Conservation (phyloP, 1,140 invertebrate species). For the Ectropis grisescens region DNA sequence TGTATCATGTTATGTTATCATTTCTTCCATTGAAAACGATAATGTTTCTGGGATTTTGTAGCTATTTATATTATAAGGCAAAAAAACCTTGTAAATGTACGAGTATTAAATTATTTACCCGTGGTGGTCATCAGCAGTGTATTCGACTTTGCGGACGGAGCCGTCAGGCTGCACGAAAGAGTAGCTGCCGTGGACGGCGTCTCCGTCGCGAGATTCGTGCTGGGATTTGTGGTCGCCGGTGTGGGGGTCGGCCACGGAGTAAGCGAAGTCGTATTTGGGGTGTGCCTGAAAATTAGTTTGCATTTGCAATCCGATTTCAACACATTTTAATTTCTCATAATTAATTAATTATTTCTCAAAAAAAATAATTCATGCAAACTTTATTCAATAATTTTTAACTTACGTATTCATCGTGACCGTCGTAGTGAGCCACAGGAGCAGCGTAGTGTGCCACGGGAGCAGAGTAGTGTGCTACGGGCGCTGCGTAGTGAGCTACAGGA, state of each 20-base stretch:
- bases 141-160: slow-evolving; percentile 35
- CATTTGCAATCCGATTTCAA: no score
- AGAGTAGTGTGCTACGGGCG: slow-evolving; percentile 14
- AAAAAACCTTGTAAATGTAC: no score
- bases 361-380: no score
- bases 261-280: slow-evolving; percentile 62
- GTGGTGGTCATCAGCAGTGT: slow-evolving; percentile 30
- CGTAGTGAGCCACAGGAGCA: slow-evolving; percentile 6
- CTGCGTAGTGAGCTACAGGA: slow-evolving; percentile 20
- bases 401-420: slow-evolving; percentile 26
- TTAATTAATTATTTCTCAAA: no score
- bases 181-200: slow-evolving; percentile 41
- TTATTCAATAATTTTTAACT: no score
- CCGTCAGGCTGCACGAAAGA: slow-evolving; percentile 45
- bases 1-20: no score
- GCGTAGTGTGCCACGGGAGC: slow-evolving; percentile 12
- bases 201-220: slow-evolving; percentile 39
- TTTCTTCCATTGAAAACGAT: no score
- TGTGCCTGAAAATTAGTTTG: slow-evolving; percentile 22
- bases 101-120: no score
- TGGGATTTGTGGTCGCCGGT: slow-evolving; percentile 44
- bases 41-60: no score
- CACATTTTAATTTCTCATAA: no score
- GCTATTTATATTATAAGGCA: no score
- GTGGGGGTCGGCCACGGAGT: slow-evolving; percentile 63